phyloP scores from a whole-genome alignment of 1,140 invertebrate genomes.

The Drosophila repletoides region DNA sequence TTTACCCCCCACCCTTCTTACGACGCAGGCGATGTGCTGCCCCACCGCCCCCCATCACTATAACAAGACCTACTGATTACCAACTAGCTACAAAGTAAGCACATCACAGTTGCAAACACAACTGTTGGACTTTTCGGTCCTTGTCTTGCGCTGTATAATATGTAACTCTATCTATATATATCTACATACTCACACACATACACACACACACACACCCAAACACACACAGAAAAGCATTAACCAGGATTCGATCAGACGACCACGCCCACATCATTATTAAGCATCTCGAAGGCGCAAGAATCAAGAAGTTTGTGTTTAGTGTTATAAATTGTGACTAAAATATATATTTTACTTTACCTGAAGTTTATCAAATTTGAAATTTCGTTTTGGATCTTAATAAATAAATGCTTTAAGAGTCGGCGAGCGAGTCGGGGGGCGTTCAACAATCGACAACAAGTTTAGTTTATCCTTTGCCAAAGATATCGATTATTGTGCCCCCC shows the following conservation, averaged over 20 bases:
- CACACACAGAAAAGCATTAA: not conserved
- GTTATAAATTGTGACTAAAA: slow-evolving; percentile 30
- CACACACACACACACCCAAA: not conserved
- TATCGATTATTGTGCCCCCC: slow-evolving; percentile 25
- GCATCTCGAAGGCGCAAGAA: slow-evolving; percentile 12
- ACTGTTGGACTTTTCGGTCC: slow-evolving; percentile 82
- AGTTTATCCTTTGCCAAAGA: slow-evolving; percentile 40
- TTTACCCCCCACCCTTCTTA: not conserved
- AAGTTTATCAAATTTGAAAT: slow-evolving; percentile 1
- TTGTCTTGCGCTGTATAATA: slow-evolving; percentile 64
- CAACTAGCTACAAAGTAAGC: slow-evolving; percentile 28
- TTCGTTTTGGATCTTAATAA: slow-evolving; percentile 15
- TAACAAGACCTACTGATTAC: not conserved
- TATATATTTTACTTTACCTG: not conserved
- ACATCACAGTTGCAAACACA: slow-evolving; percentile 73
- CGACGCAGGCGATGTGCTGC: slow-evolving; percentile 72
- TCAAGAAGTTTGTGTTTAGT: slow-evolving; percentile 30
- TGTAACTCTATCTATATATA: slow-evolving; percentile 14
- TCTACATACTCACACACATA: not conserved
- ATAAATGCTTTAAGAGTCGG: slow-evolving; percentile 17
- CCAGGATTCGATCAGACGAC: slow-evolving; percentile 8
- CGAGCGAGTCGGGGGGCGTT: not conserved
- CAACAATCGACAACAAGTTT: slow-evolving; percentile 36
- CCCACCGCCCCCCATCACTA: not conserved
- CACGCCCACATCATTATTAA: slow-evolving; percentile 32